phyloP scores from a whole-genome alignment of 2,888 invertebrate species.

The Metellina segmentata region DNA sequence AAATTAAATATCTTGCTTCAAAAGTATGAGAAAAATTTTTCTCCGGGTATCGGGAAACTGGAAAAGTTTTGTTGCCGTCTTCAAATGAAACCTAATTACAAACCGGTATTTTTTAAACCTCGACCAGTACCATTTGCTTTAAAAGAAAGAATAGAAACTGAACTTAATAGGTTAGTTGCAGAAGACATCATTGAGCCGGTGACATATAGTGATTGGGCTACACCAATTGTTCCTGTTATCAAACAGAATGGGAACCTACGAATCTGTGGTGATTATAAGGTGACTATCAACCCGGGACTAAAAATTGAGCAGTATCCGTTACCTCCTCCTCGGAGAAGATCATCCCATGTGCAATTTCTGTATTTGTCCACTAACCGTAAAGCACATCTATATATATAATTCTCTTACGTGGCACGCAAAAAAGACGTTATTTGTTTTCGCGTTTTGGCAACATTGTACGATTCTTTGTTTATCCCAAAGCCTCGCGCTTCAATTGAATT shows the following conservation, averaged over 20 bases:
- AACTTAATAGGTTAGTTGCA: constrained; percentile 55
- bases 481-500: too few species aligned
- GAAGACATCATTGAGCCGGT: constrained; percentile 61
- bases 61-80: constrained; percentile 66
- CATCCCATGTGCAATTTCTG: too few species aligned
- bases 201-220: constrained; percentile 60
- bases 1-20: constrained; percentile 63
- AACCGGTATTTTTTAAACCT: constrained; percentile 65
- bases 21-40: constrained; percentile 61
- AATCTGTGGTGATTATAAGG: constrained; percentile 78
- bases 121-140: constrained; percentile 63
- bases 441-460: too few species aligned
- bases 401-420: too few species aligned
- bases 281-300: constrained; percentile 63
- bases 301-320: constrained; percentile 79
- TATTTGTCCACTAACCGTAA: too few species aligned
- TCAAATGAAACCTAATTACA: constrained; percentile 66
- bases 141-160: constrained; percentile 62
- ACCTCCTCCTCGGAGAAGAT: too few species aligned
- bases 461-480: too few species aligned
- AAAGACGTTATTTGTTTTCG: too few species aligned
- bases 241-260: constrained; percentile 77
- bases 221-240: constrained; percentile 58
- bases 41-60: constrained; percentile 60
- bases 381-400: too few species aligned